Percentiles rank a stretch among this genome's conserved stretches.
Conservation (phyloP, 2,888 invertebrate genomes). For the Meta bourneti region DNA sequence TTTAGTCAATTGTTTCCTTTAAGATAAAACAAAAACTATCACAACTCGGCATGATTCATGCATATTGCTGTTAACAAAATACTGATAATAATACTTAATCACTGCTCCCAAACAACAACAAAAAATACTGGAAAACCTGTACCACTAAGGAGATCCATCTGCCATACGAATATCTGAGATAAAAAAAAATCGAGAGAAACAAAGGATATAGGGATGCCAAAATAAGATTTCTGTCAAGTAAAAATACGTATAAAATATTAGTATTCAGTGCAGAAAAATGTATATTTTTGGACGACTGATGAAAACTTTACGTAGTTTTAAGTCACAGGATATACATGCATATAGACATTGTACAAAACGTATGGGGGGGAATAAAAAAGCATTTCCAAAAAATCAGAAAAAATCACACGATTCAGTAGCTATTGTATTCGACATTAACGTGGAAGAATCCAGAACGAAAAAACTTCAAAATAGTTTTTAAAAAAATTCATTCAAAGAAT, state of each 20-base stretch:
- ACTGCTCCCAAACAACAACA: no score
- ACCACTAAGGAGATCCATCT: no score
- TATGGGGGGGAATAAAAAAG: not conserved
- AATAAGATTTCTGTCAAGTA: no score
- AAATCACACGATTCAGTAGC: not conserved
- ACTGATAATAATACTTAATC: no score
- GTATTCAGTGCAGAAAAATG: not conserved
- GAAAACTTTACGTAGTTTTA: not conserved
- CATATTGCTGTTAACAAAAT: no score
- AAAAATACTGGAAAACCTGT: no score
- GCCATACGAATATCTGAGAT: no score
- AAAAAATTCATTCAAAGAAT: constrained; percentile 1
- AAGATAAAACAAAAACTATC: no score
- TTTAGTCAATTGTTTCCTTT: no score
- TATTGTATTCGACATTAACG: constrained; percentile 1
- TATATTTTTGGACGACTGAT: not conserved
- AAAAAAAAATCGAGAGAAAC: no score
- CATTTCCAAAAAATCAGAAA: not conserved
- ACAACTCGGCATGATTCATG: no score
- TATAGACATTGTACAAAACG: not conserved
- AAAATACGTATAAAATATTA: not conserved
- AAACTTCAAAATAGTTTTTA: not conserved
- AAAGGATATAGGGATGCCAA: no score
- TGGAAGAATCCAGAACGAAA: not conserved
- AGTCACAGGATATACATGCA: not conserved